phyloP scores from a whole-genome alignment of 37 sponge, comb jelly and placozoan genomes.

The Tethya wilhelma region DNA sequence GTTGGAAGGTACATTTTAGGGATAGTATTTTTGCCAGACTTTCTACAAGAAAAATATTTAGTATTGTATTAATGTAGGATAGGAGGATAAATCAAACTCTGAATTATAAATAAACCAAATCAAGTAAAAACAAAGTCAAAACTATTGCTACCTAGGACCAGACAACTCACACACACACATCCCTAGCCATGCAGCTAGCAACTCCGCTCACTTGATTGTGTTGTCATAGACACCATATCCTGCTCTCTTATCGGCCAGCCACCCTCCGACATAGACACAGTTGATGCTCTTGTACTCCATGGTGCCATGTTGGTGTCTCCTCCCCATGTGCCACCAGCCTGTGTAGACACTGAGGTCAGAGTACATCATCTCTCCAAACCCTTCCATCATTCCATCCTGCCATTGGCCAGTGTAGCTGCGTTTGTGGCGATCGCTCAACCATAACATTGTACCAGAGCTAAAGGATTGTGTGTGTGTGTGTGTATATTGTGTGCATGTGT shows the following conservation, averaged over 20 bases:
- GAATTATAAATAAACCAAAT: too few relatives aligned
- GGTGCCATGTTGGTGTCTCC: slow-evolving; percentile 60
- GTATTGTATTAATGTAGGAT: too few relatives aligned
- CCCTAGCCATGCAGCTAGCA: not conserved
- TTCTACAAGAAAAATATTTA: not conserved
- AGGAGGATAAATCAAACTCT: too few relatives aligned
- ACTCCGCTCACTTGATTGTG: not conserved
- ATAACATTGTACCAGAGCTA: slow-evolving; percentile 51
- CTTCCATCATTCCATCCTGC: slow-evolving; percentile 57
- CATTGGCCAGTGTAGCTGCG: slow-evolving; percentile 57
- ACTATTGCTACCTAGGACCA: not conserved
- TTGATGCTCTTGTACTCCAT: slow-evolving; percentile 30
- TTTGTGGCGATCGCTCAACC: slow-evolving; percentile 22
- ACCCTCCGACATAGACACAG: slow-evolving; percentile 52
- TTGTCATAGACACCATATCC: slow-evolving; percentile 75
- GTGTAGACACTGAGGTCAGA: slow-evolving; percentile 19
- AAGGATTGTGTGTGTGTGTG: not conserved
- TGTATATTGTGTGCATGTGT: not conserved
- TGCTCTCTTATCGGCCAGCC: slow-evolving; percentile 48
- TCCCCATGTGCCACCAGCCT: slow-evolving; percentile 60
- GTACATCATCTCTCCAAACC: slow-evolving; percentile 66
- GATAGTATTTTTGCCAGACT: too few relatives aligned
- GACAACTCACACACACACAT: not conserved
- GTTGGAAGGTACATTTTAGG: too few relatives aligned
- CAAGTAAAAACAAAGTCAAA: not conserved